phyloP scores from a whole-genome alignment of 2,797 vertebrate genomes.

The Todus mexicanus region DNA sequence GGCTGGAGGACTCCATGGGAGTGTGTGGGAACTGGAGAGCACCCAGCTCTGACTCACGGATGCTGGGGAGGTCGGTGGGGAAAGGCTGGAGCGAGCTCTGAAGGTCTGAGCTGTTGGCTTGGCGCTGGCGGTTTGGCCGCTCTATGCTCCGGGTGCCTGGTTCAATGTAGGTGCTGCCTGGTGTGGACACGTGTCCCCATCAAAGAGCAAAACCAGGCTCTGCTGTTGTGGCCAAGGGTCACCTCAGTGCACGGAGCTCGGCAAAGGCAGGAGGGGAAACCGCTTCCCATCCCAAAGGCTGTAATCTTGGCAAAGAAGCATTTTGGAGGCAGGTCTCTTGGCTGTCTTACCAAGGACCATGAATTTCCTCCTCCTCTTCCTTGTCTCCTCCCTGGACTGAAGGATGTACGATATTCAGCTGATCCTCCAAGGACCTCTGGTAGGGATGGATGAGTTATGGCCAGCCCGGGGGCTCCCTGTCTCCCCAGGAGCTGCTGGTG shows the following conservation, averaged over 20 bases:
- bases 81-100: background rate
- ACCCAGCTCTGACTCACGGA: background rate
- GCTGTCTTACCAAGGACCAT: background rate
- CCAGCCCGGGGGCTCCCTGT: background rate
- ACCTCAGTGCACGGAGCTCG: background rate
- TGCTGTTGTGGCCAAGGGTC: background rate
- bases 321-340: background rate
- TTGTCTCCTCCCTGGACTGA: background rate
- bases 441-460: background rate
- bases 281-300: background rate
- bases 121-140: background rate
- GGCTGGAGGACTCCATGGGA: background rate
- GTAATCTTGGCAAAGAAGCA: rapidly evolving
- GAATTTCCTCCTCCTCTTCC: background rate
- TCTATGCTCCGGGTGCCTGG: background rate
- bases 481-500: background rate
- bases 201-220: background rate
- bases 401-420: background rate
- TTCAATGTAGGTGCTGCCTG: background rate
- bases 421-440: background rate
- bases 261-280: background rate
- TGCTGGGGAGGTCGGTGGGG: background rate
- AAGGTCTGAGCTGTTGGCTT: background rate
- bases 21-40: background rate
- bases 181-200: rapidly evolving